These are phyloP conservation scores for Darevskia nairensis DNA, from an alignment of 2,797 vertebrate species.

Conservation along the genomic window DNA sequence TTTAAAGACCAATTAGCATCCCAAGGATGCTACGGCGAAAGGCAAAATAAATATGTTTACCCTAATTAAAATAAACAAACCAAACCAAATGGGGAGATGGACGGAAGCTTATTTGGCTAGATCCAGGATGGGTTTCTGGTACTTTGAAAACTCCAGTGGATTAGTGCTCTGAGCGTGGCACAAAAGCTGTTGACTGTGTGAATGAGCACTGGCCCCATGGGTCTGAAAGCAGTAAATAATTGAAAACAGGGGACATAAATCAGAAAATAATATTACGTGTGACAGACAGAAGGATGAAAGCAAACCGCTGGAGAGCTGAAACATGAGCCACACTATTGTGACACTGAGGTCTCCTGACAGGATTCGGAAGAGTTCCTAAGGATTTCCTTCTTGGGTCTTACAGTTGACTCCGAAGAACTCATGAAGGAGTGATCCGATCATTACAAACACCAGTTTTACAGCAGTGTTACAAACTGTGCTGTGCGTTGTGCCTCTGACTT, in stretches of 20 bases:
- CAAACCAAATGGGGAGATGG: slow-evolving; percentile 41
- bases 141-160: slow-evolving; percentile 19
- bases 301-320: slow-evolving; percentile 27
- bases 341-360: slow-evolving; percentile 7
- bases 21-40: slow-evolving; percentile 65
- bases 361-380: slow-evolving; percentile 18
- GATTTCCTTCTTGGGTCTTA: not conserved
- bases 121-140: slow-evolving; percentile 22
- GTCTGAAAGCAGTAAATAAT: slow-evolving; percentile 62
- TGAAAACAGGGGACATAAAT: slow-evolving; percentile 58
- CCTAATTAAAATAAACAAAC: slow-evolving; percentile 62
- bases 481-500: too few species aligned
- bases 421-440: not conserved
- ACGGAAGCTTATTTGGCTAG: slow-evolving; percentile 40
- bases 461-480: too few species aligned
- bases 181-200: not conserved
- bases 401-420: not conserved
- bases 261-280: slow-evolving; percentile 49
- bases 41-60: slow-evolving; percentile 67
- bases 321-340: not conserved
- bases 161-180: slow-evolving; percentile 35
- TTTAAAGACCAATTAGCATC: slow-evolving; percentile 71
- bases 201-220: slow-evolving; percentile 15
- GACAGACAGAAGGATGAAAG: slow-evolving; percentile 59
- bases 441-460: too few species aligned